phyloP scores from a whole-genome alignment of 2,113 vertebrate genomes.

The Carassius carassius region DNA sequence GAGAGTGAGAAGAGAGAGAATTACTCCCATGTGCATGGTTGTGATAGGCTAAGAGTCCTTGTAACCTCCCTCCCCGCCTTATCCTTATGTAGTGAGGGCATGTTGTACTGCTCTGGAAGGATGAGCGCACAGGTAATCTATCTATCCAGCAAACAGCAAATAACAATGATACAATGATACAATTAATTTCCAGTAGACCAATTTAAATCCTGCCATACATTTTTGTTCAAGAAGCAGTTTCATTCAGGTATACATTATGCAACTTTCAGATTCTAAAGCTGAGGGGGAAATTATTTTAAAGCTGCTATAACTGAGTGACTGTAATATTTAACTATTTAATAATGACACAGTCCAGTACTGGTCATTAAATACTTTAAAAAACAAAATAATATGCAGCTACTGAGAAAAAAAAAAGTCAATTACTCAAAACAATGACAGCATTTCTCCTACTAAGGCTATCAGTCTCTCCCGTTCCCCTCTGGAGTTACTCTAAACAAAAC shows the following conservation, averaged over 20 bases:
- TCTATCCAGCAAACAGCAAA: neutral
- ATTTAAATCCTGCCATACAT: no score
- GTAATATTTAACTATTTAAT: neutral
- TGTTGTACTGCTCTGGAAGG: constrained; percentile 1
- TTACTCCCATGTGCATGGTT: constrained; percentile 46
- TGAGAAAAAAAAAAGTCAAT: constrained; percentile 29
- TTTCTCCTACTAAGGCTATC: constrained; percentile 29
- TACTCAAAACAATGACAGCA: constrained; percentile 35
- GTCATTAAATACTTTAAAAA: neutral
- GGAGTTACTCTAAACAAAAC: constrained; percentile 30
- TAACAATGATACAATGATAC: no score
- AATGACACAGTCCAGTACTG: neutral
- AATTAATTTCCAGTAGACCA: no score
- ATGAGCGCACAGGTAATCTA: neutral
- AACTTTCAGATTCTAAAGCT: neutral
- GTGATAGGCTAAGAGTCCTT: constrained; percentile 52
- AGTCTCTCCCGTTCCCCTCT: constrained; percentile 31
- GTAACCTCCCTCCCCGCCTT: neutral
- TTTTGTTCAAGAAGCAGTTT: no score
- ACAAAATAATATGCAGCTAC: neutral
- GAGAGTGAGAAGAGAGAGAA: constrained; percentile 43
- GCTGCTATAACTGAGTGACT: neutral
- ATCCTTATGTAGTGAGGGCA: neutral
- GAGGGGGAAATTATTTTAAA: neutral
- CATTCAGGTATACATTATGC: no score